These are phyloP conservation scores for Eupithecia vulgata DNA, from an alignment of 2,888 invertebrate species.

Conservation along the genomic window DNA sequence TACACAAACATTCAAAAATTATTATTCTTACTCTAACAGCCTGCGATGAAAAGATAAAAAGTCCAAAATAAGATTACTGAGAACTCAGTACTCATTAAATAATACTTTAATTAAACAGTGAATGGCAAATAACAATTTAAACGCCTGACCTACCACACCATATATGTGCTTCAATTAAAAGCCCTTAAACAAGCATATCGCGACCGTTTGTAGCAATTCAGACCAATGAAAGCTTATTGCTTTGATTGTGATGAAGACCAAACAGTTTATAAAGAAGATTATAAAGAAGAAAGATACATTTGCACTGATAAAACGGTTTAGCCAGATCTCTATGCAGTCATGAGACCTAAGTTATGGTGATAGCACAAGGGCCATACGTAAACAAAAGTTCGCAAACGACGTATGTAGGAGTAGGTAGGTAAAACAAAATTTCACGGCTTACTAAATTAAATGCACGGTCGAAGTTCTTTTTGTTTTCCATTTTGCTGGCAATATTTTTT, in stretches of 20 bases:
- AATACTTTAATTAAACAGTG: not conserved
- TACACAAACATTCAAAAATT: not conserved
- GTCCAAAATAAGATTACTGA: not conserved
- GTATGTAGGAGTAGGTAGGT: not conserved
- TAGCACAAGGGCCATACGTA: not conserved
- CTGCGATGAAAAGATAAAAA: not conserved
- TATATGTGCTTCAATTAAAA: constrained; percentile 6
- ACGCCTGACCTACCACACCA: not conserved
- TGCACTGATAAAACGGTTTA: not conserved
- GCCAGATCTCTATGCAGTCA: not conserved
- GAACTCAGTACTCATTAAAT: not conserved
- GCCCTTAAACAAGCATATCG: constrained; percentile 18
- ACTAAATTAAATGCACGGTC: not conserved
- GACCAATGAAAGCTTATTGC: constrained; percentile 25
- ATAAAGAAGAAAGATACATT: not conserved
- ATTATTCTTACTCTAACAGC: too few relatives aligned
- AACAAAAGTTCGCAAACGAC: not conserved
- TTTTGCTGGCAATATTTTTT: not conserved
- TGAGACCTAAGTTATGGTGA: not conserved
- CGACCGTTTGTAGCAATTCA: constrained; percentile 24
- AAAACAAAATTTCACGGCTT: not conserved
- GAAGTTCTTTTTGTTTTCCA: not conserved
- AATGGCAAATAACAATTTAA: not conserved
- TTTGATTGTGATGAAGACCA: constrained; percentile 6
- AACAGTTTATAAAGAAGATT: constrained; percentile 5